Percentiles rank a stretch among this genome's conserved stretches.
Evolutionary conservation across 2,797 vertebrate genomes (phyloP).

Genomic region (Epinephelus malabaricus): DNA sequence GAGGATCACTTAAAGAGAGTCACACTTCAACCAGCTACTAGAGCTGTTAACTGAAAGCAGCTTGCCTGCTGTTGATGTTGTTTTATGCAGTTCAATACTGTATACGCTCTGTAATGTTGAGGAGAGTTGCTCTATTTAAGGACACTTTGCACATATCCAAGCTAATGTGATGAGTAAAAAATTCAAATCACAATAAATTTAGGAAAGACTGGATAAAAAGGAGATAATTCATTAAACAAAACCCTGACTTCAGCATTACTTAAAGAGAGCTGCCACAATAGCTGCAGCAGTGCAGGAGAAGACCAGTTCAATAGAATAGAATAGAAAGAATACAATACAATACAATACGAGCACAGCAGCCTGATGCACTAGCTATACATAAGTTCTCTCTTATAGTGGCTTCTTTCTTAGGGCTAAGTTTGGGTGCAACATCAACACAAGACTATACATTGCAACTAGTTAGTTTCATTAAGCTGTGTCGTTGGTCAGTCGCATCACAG

Average conservation of each 20-base stretch:
- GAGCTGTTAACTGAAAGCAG: not conserved
- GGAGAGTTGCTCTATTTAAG: not conserved
- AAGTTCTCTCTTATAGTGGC: too few species aligned
- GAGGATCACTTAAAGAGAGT: not conserved
- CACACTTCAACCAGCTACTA: not conserved
- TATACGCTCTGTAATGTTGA: not conserved
- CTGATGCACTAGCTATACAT: too few species aligned
- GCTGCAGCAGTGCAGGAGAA: conserved; percentile 42
- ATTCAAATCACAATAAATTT: conserved; percentile 10
- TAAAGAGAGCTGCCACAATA: not conserved
- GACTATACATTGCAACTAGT: too few species aligned
- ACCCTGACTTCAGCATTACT: conserved; percentile 14
- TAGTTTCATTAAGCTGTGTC: not conserved
- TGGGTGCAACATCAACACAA: too few species aligned
- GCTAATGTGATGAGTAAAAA: conserved; percentile 4
- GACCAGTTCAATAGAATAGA: not conserved
- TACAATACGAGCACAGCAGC: too few species aligned
- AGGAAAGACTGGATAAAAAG: not conserved
- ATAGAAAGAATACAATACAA: conserved; percentile 10
- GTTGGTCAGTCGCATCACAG: not conserved
- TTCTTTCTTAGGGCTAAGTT: too few species aligned
- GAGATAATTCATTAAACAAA: conserved; percentile 17
- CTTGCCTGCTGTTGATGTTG: not conserved
- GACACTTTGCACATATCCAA: not conserved
- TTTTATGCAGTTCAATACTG: not conserved